phyloP scores from a whole-genome alignment of 2,888 invertebrate genomes.

The Drosophila eohydei region DNA sequence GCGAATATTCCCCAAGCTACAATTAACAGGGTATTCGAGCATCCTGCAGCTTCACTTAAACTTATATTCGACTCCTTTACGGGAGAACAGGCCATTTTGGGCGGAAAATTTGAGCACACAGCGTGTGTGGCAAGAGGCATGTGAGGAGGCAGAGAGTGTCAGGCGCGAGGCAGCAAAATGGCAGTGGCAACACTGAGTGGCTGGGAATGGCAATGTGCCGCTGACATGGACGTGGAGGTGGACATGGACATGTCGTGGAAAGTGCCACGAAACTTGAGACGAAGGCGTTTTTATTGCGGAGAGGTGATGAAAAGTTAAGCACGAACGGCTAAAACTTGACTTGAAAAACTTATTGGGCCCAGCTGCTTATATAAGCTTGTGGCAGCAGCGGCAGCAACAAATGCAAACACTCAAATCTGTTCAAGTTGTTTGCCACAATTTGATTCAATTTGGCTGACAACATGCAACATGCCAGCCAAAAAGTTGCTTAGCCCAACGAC shows the following conservation, averaged over 20 bases:
- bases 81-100: constrained; percentile 25
- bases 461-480: constrained; percentile 59
- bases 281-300: constrained; percentile 31
- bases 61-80: background rate
- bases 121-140: background rate
- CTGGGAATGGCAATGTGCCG: constrained; percentile 13
- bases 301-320: constrained; percentile 50
- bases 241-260: constrained; percentile 34
- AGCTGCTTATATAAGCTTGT: constrained; percentile 52
- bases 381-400: constrained; percentile 24
- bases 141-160: background rate
- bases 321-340: constrained; percentile 38
- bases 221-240: constrained; percentile 29
- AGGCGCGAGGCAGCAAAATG: background rate
- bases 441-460: constrained; percentile 71
- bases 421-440: constrained; percentile 73
- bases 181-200: background rate
- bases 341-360: constrained; percentile 50
- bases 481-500: constrained; percentile 57
- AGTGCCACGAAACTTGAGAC: constrained; percentile 42
- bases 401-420: constrained; percentile 64
- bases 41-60: background rate
- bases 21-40: constrained; percentile 16
- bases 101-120: constrained; percentile 33
- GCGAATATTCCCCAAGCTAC: background rate